phyloP scores from a whole-genome alignment of 92 coral and sea anemone species.

The Epizoanthus ramosus region DNA sequence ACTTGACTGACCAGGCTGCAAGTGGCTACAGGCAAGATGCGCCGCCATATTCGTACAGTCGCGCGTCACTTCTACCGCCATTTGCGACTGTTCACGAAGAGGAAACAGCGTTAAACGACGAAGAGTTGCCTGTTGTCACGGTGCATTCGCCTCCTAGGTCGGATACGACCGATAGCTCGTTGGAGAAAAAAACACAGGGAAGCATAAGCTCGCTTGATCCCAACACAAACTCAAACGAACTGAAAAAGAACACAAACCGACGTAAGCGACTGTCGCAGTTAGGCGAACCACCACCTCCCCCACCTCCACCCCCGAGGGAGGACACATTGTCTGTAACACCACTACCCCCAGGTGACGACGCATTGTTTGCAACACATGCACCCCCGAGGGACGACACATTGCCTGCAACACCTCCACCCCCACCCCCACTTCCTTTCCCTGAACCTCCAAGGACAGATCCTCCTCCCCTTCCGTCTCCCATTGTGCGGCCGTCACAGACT shows the following conservation, averaged over 20 bases:
- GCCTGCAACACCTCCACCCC: not conserved
- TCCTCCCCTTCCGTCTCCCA: not conserved
- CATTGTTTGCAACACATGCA: not conserved
- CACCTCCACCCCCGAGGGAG: constrained; percentile 30
- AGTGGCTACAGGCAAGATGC: constrained; percentile 11
- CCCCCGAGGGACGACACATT: constrained; percentile 22
- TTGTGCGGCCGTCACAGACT: not conserved
- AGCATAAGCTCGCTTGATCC: not conserved
- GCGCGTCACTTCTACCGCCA: constrained; percentile 40
- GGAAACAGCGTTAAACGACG: not conserved
- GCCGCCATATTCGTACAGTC: constrained; percentile 63
- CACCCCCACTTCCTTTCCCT: constrained; percentile 36
- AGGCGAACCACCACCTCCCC: constrained; percentile 31
- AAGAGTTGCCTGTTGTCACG: constrained; percentile 15
- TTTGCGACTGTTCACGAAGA: constrained; percentile 19
- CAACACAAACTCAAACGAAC: constrained; percentile 24
- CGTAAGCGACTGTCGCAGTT: constrained; percentile 25
- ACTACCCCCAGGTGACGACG: not conserved
- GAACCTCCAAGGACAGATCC: constrained; percentile 6
- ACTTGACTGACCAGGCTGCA: not conserved
- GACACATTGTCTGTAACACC: not conserved
- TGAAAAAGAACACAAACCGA: constrained; percentile 20
- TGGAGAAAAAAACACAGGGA: not conserved
- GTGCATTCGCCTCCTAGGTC: constrained; percentile 47
- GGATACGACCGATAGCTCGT: not conserved